Base-by-base conservation (phyloP, 2,888 invertebrate species). In the Selenia dentaria region DNA sequence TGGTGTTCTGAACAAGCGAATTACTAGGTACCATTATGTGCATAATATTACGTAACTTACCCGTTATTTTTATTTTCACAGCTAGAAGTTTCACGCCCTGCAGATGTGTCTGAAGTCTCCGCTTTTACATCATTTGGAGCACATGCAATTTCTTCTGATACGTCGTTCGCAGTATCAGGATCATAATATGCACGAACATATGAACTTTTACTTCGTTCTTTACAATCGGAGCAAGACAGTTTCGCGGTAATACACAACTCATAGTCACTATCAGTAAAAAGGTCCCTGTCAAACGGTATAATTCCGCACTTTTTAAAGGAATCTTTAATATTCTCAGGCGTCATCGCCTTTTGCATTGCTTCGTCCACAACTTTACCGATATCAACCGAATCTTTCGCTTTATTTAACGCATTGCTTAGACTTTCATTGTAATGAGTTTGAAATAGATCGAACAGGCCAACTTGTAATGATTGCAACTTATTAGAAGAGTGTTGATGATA, bases 271-370 rank as follows among this genome's bases (percentile, higher is more conserved):
- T 32, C 41, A 8, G 22, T 47, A 2, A 47, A 37, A 12, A 47
- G 37, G 13, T 47, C 47, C n/a, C 41, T 35, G 10, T 47, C 47
- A 16, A 33, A 47, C 5, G 47, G 47, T 22, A 16, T 6, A 4
- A 47, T 41, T 2, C 47, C 47, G 12, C 41, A 41, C 14, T 33
- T 41, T 8, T 24, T 28, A 13, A 47, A 47, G 6, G 33, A 41
- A 9, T 37, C 27, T 11, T 3, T 9, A 9, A 47, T 33, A 22
- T 18, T 16, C 3, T 36, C 40, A 16, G 37, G n/a, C 9, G 33
- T 28, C 28, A 40, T 36, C 27, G 37, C 31, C n/a, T 41, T 16
- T 0, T 4, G 6, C 9, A 27, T 40, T 10, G 37, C 36, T 28
- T 41, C 22, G n/a, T 12, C 12, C 6, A 33, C 8, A 24, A 40